Evolutionary conservation across 2,888 invertebrate genomes (phyloP).

Genomic region (Brassicogethes aeneus): DNA sequence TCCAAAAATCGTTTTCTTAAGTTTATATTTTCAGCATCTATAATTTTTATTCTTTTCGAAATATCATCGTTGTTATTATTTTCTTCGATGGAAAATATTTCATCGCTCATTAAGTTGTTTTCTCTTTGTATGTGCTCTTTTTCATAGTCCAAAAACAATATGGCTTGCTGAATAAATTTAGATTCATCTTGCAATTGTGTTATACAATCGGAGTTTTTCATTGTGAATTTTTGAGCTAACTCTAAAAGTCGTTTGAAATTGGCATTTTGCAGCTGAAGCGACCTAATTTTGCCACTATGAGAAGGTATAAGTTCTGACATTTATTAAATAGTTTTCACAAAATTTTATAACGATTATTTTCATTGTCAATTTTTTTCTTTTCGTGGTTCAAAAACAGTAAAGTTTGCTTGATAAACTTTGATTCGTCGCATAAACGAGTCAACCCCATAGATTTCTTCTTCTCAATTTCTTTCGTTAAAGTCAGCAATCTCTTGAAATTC

Average conservation of each 20-base stretch:
- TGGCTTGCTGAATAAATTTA: background rate
- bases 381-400: constrained; percentile 1
- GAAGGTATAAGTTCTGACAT: background rate
- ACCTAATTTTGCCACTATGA: background rate
- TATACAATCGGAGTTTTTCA: background rate
- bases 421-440: background rate
- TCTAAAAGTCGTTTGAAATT: background rate
- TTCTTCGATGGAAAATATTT: background rate
- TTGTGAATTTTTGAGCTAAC: background rate
- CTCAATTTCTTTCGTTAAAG: background rate
- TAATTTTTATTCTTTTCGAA: background rate
- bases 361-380: constrained; percentile 1
- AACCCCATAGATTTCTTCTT: background rate
- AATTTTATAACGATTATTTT: too few relatives aligned
- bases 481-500: background rate
- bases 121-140: too few relatives aligned
- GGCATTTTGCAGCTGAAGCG: background rate
- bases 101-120: too few relatives aligned
- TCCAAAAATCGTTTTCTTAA: background rate
- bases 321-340: background rate
- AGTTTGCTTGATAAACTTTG: constrained; percentile 1
- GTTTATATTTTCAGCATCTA: background rate
- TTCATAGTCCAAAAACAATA: background rate
- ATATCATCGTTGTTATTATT: background rate
- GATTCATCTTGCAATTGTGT: background rate